Evolutionary conservation across 2,888 invertebrate species (phyloP), one percentile per base, ranked within the genome.

Genomic region (Platerodrilus igneus): DNA sequence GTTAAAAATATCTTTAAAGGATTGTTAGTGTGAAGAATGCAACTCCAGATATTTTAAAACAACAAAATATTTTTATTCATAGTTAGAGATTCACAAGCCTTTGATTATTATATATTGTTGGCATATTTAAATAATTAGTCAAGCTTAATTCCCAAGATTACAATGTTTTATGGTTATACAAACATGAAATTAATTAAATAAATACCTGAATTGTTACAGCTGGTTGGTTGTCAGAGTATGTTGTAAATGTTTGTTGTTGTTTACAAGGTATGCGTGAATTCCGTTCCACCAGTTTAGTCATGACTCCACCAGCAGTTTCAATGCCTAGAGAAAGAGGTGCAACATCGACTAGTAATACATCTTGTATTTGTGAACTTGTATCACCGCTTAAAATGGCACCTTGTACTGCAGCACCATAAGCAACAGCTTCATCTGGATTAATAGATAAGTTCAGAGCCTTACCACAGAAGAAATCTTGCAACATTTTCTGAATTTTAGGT

Each of bases 381-480:
- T 72, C 55, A 74, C 88, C 45, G 10, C 81, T 80, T 10, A 95
- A 72, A 51, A 93, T 92, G 25, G 93, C 94, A 1, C 92, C 94
- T 67, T 94, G 94, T 0, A 94, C 90, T 11, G 93, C 92, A 2
- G 93, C 92, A 3, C 92, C 92, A 60, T 92, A 94, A 1, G 94
- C 94, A 1, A 94, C 87, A 4, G 94, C 87, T 67, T 91, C 90
- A 58, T 91, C 90, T 0, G 90, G 93, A 67, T 94, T 93, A 55
- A 94, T 94, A 6, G 88, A 87, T 33, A 92, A 77, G 69, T 94
- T 94, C 21, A 94, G 69, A 41, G 86, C 78, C 67, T 91, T 89
- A 1, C 88, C 88, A 40, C 77, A 75, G 63, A 87, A 88, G 68
- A 81, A 85, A 48, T 86, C 84, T 56, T 81, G 89, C 22, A 92